Base-by-base conservation (phyloP, 2,113 vertebrate genomes). In the Oryzias javanicus region DNA sequence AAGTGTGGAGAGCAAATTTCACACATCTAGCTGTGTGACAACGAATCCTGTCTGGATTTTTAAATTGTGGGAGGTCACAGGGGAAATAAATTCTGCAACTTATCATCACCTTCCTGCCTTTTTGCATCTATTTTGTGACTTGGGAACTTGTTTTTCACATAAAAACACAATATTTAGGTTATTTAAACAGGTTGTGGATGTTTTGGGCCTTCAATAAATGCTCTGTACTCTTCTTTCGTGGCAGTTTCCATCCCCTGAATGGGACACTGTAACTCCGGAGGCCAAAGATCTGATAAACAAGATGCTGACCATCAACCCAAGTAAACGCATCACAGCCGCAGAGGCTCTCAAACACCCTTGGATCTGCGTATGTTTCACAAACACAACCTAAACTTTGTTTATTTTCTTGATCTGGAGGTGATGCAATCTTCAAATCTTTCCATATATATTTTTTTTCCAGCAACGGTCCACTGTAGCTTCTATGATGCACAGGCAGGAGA, bases 401-500 rank as follows among this genome's bases (percentile, higher is more conserved):
- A 35, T 12, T 35, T 35, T 10, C 35, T 12, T 10, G 35, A 3
- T 35, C 8, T 12, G 35, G 35, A 35, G 1, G 8, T 35, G 35
- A 2, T 35, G 35, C 10, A 35, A 35, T 35, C 35, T 12, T 35
- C 7, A 10, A 35, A 35, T 35, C 35, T 35, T 35, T 10, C 12
- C 10, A 8, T 25, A 25, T 79, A n/a, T n/a, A n/a, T 22, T 22
- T 60, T 51, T 55, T 54, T 49, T 68, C 49, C 75, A 99, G 96
- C 97, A 99, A 97, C 95, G 97, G 60, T 98, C 96, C 78, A 99
- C 97, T 76, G 97, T 99, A 74, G 97, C 97, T 35, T 99, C 97
- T 64, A 98, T 98, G 95, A 99, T 99, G 96, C 97, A 99, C 93
- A 94, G 96, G 67, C 96, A 99, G 89, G 96, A 99, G 86, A 99